A percentile compares a stretch with the other conserved stretches of the same genome.
These are phyloP conservation scores for Laupala kohalensis DNA, from an alignment of 1,140 invertebrate species.

Conservation along the genomic window DNA sequence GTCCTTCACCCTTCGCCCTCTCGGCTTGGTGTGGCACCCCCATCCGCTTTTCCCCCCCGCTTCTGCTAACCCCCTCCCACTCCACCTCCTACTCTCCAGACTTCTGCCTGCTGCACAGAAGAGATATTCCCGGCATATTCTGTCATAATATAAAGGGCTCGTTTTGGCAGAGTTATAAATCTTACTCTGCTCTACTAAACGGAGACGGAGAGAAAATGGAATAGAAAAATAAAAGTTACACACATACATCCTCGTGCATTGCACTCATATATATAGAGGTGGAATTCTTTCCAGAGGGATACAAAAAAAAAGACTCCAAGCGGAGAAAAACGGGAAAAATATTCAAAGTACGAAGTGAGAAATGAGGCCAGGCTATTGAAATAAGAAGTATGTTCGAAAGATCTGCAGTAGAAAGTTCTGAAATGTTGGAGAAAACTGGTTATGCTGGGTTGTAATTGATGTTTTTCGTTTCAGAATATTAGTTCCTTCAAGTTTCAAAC, in stretches of 20 bases:
- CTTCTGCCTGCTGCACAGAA: neutral
- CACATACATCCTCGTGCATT: neutral
- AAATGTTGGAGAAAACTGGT: neutral
- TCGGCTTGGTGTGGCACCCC: neutral
- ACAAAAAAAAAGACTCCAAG: neutral
- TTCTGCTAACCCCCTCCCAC: too few relatives aligned
- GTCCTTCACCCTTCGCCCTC: neutral
- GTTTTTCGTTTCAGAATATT: neutral
- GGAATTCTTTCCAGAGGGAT: neutral
- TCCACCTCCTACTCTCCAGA: neutral
- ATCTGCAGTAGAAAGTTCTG: neutral
- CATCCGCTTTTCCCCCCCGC: too few relatives aligned
- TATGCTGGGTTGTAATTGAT: neutral
- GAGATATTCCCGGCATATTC: neutral
- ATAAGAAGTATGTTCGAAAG: neutral
- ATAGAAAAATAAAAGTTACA: neutral
- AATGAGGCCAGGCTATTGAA: neutral
- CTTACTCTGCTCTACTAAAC: neutral
- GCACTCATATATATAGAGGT: neutral
- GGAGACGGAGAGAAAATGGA: neutral
- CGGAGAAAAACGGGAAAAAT: neutral
- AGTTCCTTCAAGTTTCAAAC: too few relatives aligned
- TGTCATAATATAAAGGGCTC: neutral
- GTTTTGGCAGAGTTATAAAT: neutral
- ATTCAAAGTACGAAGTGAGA: neutral